Conservation (phyloP, 2,888 invertebrate genomes). For the Ptilodon capucinus region DNA sequence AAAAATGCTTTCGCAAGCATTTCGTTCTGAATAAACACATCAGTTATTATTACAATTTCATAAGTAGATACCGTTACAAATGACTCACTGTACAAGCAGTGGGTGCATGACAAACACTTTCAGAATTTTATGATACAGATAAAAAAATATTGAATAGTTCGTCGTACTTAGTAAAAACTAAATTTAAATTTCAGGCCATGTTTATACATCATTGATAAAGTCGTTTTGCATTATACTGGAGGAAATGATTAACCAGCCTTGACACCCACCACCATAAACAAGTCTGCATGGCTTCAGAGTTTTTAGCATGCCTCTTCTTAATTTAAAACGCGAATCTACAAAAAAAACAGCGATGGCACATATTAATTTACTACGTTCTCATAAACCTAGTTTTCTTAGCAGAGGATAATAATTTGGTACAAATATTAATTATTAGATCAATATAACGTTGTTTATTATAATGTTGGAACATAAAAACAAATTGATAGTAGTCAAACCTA, state of each 20-base stretch:
- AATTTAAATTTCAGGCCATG: too few relatives aligned
- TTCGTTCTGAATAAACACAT: background rate
- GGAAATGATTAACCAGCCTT: background rate
- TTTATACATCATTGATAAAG: too few relatives aligned
- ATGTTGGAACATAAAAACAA: background rate
- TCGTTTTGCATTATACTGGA: too few relatives aligned
- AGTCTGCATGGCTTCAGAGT: too few relatives aligned
- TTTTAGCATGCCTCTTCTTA: background rate
- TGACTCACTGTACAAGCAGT: slow-evolving; percentile 10
- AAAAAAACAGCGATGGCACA: background rate
- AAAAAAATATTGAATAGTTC: background rate
- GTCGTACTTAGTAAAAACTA: too few relatives aligned
- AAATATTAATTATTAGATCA: background rate
- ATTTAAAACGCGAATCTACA: background rate
- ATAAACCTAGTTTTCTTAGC: background rate
- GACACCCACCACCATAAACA: too few relatives aligned
- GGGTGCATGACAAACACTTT: background rate
- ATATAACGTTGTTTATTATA: background rate
- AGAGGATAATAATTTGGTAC: background rate
- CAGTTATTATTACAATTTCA: background rate
- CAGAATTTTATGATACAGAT: background rate
- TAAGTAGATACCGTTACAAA: slow-evolving; percentile 7
- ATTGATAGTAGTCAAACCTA: background rate
- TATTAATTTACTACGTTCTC: too few relatives aligned
- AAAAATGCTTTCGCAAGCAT: background rate